Conservation (phyloP, 2,113 vertebrate genomes). For the Bombycilla garrulus region DNA sequence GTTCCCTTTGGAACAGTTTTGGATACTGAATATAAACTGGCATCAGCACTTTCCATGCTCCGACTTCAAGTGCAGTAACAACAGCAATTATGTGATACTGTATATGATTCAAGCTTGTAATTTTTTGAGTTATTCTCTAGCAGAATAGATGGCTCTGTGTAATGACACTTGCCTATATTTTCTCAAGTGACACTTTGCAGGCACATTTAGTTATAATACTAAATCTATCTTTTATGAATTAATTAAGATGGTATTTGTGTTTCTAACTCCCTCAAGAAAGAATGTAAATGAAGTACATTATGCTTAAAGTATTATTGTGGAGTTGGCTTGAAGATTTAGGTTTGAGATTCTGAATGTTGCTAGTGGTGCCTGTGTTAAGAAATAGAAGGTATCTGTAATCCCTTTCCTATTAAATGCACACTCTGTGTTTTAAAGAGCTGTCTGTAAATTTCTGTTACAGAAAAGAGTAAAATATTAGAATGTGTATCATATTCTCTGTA, state of each 20-base stretch:
- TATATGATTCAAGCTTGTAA: conserved; percentile 14
- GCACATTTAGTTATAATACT: conserved; percentile 11
- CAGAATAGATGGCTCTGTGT: conserved; percentile 34
- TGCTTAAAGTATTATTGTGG: not conserved
- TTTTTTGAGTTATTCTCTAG: conserved; percentile 15
- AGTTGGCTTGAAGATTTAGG: not conserved
- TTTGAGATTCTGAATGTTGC: not conserved
- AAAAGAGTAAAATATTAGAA: not conserved
- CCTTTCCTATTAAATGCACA: not conserved
- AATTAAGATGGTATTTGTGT: conserved; percentile 22
- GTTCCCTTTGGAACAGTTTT: conserved; percentile 47
- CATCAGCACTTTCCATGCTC: not conserved
- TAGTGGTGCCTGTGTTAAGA: not conserved
- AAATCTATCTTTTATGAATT: conserved; percentile 57
- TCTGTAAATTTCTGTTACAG: not conserved
- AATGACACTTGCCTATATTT: conserved; percentile 15
- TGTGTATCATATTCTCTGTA: accelerated
- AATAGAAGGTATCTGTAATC: not conserved
- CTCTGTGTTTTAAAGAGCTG: not conserved
- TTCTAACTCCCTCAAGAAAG: not conserved
- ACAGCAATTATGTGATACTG: not conserved
- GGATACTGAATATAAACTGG: conserved; percentile 22
- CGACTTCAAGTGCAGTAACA: not conserved
- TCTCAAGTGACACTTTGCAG: conserved; percentile 24
- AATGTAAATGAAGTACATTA: not conserved